phyloP scores from a whole-genome alignment of 2,113 vertebrate genomes.

The Rhabdornis inornatus region DNA sequence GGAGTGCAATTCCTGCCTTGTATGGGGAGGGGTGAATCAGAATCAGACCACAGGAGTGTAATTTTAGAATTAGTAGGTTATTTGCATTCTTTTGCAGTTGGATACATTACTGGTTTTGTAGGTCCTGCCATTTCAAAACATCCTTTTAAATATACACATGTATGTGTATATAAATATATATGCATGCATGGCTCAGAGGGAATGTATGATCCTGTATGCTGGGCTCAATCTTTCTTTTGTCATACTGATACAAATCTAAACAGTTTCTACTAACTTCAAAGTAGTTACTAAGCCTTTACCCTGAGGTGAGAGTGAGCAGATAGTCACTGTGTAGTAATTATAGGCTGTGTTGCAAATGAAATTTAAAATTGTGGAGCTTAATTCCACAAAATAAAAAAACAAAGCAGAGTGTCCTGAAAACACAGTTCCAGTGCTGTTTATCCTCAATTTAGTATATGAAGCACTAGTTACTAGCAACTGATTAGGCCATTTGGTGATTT shows the following conservation, averaged over 20 bases:
- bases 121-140: background rate
- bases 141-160: background rate
- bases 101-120: background rate
- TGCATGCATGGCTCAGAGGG: background rate
- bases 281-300: background rate
- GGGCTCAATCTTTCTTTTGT: background rate
- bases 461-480: background rate
- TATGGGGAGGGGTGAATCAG: background rate
- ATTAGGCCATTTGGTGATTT: background rate
- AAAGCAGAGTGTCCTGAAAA: background rate
- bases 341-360: background rate
- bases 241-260: background rate
- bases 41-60: background rate
- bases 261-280: background rate
- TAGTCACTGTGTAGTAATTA: background rate
- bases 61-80: background rate
- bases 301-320: background rate
- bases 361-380: background rate
- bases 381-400: background rate
- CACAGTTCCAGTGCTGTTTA: conserved; percentile 17
- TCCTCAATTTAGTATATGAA: background rate
- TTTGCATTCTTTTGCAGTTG: background rate
- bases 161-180: background rate
- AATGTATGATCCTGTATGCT: background rate
- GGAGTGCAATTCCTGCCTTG: background rate